Evolutionary conservation across 1,140 invertebrate genomes (phyloP), one percentile per base, ranked within the genome.

Genomic region (Drosophila tsacasi): DNA sequence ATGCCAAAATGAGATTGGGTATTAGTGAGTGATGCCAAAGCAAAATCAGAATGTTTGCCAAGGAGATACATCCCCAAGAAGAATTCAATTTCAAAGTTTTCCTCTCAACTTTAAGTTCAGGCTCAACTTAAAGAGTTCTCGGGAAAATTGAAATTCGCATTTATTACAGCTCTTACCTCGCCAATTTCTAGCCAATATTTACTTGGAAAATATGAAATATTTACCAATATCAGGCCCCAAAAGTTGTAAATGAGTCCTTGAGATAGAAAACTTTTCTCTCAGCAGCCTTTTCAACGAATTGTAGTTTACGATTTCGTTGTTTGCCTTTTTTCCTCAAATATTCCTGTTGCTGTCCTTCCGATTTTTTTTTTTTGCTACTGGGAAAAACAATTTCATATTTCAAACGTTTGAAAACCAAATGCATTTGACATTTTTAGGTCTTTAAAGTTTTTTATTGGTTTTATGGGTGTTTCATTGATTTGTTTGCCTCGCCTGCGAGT

Each of bases 391-490:
- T 82, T 90, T 90, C 85, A 90, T 90, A 90, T 85, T 85, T 90
- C 79, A 91, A 85, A 85, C 52, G 40, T 30, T 30, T 61, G 40
- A 44, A 58, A 32, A 37, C 39, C 85, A 80, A 91, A 91, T 90
- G 85, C 86, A 90, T 84, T 76, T 90, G 85, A 91, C 86, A 63
- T 85, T 79, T 90, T 91, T 66, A 76, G 76, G 82, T 85, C 72
- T 90, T 86, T 91, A 85, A 85, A 80, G 64, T 90, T 90, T 82
- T 90, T 74, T 90, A 84, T 87, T 89, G 66, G 81, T 73, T 81
- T 75, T 65, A 65, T 89, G 61, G 73, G 55, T 62, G 42, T 87
- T 42, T 49, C 71, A 66, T 83, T 67, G 81, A 84, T 90, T 87
- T 84, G 74, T 84, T 77, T 66, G 64, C 47, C 60, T 44, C 62